Base-by-base conservation (phyloP, 92 coral and sea anemone species). In the Scolanthus callimorphus region DNA sequence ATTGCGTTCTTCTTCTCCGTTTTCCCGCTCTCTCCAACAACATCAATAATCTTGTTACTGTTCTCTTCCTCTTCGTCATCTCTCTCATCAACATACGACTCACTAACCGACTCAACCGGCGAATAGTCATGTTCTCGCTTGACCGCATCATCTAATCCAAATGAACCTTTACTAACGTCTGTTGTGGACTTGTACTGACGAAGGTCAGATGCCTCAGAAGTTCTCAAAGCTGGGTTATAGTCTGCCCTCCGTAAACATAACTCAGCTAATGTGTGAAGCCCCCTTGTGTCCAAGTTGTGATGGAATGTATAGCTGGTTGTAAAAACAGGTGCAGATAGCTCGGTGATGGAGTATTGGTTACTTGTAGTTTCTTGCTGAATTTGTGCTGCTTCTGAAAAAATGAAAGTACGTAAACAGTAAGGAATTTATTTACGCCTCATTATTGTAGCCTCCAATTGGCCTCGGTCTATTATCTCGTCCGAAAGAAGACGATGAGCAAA, bases 231-330 rank as follows among this genome's bases (percentile, higher is more conserved):
- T 13, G 37, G 57, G 37, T 87, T 83, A 66, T 77, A 77, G 57
- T 87, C 90, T 19, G 95, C 89, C 37, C 86, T 75, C n/a, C 90
- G 78, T 39, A 92, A 44, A 54, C 98, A 92, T 48, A 92, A 71
- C 56, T 92, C 98, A 2, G 98, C 98, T 41, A 92, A 75, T 11
- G 98, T 90, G 55, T 92, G 98, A 22, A 92, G 85, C n/a, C 96
- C 96, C 47, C 69, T 88, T 2, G 88, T 83, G 77, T 77, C 88
- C 11, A 74, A 62, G 59, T 62, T 73, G 63, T 60, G 78, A 17
- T 80, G 81, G 70, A 59, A 59, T 26, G 73, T 70, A 37, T 49
- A 69, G 49, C 67, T 69, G 26, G 39, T 37, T 17, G 54, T 55
- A 78, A 45, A 59, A 41, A 45, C 26, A 46, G 72, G 63, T 10